Evolutionary conservation across 2,113 vertebrate species (phyloP).

Genomic region (Hemiprocne comata): DNA sequence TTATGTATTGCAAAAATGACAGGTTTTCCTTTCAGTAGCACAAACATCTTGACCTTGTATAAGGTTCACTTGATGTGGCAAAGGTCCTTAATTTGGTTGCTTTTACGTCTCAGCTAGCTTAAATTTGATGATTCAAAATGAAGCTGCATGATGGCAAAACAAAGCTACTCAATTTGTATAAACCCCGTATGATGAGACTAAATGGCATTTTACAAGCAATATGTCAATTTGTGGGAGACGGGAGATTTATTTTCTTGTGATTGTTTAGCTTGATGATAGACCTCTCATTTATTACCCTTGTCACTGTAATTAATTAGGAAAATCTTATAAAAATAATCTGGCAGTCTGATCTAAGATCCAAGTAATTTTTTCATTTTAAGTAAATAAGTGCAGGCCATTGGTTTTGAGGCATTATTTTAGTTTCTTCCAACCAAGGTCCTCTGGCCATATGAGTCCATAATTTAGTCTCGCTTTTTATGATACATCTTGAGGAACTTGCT

Average conservation of each 20-base stretch:
- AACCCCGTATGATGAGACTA: not conserved
- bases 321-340: not conserved
- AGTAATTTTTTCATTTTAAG: not conserved
- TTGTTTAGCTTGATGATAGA: not conserved
- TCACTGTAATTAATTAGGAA: conserved; percentile 33
- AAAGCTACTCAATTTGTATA: not conserved
- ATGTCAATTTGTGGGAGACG: not conserved
- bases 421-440: not conserved
- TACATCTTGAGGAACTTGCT: not conserved
- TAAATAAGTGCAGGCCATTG: not conserved
- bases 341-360: not conserved
- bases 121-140: not conserved
- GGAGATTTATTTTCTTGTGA: conserved; percentile 2
- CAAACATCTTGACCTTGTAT: conserved; percentile 4
- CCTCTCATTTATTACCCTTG: not conserved
- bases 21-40: conserved; percentile 38
- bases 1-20: conserved; percentile 35
- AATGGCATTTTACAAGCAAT: not conserved
- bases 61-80: not conserved
- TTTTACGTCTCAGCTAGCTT: not conserved
- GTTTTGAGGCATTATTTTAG: not conserved
- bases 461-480: not conserved
- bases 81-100: not conserved
- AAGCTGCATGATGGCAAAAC: not conserved
- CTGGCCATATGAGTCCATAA: not conserved